Evolutionary conservation across 2,797 vertebrate species (phyloP).

Genomic region (Oreortyx pictus): DNA sequence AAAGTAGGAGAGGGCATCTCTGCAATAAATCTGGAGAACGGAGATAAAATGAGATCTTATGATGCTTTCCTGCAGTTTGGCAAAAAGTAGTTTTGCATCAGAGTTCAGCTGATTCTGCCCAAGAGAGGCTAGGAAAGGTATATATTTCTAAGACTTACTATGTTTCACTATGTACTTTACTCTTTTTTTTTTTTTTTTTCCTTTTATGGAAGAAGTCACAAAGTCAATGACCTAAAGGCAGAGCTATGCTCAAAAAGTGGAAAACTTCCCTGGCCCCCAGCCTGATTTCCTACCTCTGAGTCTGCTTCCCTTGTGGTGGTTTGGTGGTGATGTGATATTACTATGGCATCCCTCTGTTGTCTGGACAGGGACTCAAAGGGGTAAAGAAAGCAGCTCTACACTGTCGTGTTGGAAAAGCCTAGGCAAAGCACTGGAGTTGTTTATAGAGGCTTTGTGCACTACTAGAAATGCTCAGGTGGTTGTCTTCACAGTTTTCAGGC

Average conservation of each 20-base stretch:
- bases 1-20: slow-evolving; percentile 22
- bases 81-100: slow-evolving; percentile 62
- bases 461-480: neutral
- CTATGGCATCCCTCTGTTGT: neutral
- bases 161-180: neutral
- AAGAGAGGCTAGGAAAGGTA: slow-evolving; percentile 1
- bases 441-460: neutral
- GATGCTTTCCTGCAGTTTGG: slow-evolving; percentile 35
- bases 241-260: neutral
- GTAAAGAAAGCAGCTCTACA: neutral
- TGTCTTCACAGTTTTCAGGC: neutral
- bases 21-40: slow-evolving; percentile 47
- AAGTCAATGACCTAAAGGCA: neutral
- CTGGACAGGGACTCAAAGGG: neutral
- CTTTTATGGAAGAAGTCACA: neutral
- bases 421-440: neutral
- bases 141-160: neutral
- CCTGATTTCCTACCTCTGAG: neutral
- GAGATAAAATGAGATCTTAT: slow-evolving; percentile 46
- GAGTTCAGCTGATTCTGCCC: slow-evolving; percentile 48
- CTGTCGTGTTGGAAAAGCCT: neutral
- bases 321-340: neutral
- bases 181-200: accelerated
- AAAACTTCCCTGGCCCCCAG: neutral
- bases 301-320: neutral